phyloP scores from a whole-genome alignment of 2,797 vertebrate species.

The Australoheros facetus region DNA sequence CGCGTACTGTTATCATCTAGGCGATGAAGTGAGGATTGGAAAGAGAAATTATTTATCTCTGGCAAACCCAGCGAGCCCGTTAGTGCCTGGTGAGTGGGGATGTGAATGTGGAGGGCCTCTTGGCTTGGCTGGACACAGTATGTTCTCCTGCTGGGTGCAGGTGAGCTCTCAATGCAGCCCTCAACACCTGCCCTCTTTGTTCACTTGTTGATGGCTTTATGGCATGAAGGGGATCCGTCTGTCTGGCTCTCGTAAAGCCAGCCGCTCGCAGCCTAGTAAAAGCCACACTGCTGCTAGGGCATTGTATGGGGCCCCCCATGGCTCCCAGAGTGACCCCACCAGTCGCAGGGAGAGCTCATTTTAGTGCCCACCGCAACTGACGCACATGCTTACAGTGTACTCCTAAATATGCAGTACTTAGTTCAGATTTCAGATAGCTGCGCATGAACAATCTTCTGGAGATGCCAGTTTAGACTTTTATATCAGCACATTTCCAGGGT shows the following conservation, averaged over 20 bases:
- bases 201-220: conserved; percentile 82
- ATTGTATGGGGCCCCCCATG: conserved; percentile 72
- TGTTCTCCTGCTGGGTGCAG: conserved; percentile 80
- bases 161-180: conserved; percentile 82
- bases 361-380: conserved; percentile 29
- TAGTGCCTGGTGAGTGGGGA: conserved; percentile 65
- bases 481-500: not conserved
- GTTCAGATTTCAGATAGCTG: not conserved
- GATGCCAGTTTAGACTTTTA: accelerated
- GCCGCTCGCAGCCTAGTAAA: conserved; percentile 77
- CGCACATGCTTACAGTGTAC: not conserved
- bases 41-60: conserved; percentile 48
- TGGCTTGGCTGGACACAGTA: conserved; percentile 73
- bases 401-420: not conserved
- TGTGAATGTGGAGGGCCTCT: conserved; percentile 76
- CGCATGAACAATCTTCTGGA: not conserved
- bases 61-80: conserved; percentile 37
- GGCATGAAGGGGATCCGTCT: conserved; percentile 79
- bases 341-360: conserved; percentile 35
- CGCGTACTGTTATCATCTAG: conserved; percentile 28
- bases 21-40: conserved; percentile 1
- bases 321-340: conserved; percentile 67
- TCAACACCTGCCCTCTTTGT: conserved; percentile 84
- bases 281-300: conserved; percentile 73
- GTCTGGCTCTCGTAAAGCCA: conserved; percentile 82